These are phyloP conservation scores for Pseudomyrmex pallidus DNA, from an alignment of 1,140 invertebrate species.

Conservation along the genomic window DNA sequence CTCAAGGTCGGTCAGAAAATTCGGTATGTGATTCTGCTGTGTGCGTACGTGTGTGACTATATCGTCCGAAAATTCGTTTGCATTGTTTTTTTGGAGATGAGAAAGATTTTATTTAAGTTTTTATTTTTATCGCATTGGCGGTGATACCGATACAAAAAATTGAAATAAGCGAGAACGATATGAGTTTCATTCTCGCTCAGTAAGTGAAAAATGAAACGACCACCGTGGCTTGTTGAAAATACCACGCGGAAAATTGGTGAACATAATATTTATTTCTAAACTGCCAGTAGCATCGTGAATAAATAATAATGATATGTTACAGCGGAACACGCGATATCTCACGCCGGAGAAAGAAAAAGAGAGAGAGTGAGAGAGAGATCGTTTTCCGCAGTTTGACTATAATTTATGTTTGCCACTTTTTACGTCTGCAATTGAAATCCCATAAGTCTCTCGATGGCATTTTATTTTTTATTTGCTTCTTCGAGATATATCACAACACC, in stretches of 20 bases:
- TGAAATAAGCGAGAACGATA: background rate
- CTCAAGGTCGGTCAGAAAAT: background rate
- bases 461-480: background rate
- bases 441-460: background rate
- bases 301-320: background rate
- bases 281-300: conserved; percentile 4
- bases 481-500: background rate
- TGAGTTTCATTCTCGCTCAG: background rate
- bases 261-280: background rate
- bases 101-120: conserved; percentile 33
- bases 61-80: background rate
- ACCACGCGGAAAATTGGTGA: background rate
- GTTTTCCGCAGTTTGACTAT: conserved; percentile 9
- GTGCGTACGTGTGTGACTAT: background rate
- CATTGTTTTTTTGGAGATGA: background rate
- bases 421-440: background rate
- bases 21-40: background rate
- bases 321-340: background rate
- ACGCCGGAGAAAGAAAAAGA: background rate
- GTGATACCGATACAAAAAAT: background rate
- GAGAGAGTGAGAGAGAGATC: background rate
- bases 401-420: background rate
- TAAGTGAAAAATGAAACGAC: background rate
- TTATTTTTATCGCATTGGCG: background rate
- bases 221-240: background rate